Evolutionary conservation across 1,140 invertebrate species (phyloP).

Genomic region (Leptinotarsa defecta): DNA sequence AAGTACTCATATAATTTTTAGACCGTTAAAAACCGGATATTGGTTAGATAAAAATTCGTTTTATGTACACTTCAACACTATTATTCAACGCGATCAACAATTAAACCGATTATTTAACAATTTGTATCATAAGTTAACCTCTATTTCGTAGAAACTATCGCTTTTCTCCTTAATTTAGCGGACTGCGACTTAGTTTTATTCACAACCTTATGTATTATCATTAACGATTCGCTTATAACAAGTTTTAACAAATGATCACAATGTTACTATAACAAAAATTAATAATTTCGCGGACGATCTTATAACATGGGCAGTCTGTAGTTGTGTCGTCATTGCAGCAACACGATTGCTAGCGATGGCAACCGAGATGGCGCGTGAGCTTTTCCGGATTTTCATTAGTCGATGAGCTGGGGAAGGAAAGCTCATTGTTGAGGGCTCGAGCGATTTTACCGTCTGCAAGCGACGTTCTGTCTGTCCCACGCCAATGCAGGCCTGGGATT

Average conservation of each 20-base stretch:
- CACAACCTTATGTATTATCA: slow-evolving; percentile 32
- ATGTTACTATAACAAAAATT: slow-evolving; percentile 41
- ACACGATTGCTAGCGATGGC: slow-evolving; percentile 24
- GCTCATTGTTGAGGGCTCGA: background rate
- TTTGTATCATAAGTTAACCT: slow-evolving; percentile 15
- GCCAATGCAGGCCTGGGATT: too few relatives aligned
- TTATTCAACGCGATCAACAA: background rate
- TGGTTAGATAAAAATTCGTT: background rate
- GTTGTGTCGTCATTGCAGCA: slow-evolving; percentile 43
- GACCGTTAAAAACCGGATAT: background rate
- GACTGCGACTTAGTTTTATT: slow-evolving; percentile 17
- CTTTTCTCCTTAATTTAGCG: slow-evolving; percentile 4
- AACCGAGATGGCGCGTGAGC: slow-evolving; percentile 19
- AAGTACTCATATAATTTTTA: background rate
- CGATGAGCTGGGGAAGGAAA: slow-evolving; percentile 16
- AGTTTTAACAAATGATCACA: slow-evolving; percentile 39
- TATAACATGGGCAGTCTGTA: slow-evolving; percentile 41
- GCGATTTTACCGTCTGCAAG: background rate
- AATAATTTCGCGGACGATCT: slow-evolving; percentile 38
- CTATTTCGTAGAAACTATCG: slow-evolving; percentile 13
- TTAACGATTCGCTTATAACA: slow-evolving; percentile 10
- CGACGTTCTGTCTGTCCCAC: too few relatives aligned
- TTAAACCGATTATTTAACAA: slow-evolving; percentile 8
- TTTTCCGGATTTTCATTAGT: slow-evolving; percentile 22
- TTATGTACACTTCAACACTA: slow-evolving; percentile 3